Evolutionary conservation across 2,113 vertebrate genomes (phyloP).

Genomic region (Progne subis): DNA sequence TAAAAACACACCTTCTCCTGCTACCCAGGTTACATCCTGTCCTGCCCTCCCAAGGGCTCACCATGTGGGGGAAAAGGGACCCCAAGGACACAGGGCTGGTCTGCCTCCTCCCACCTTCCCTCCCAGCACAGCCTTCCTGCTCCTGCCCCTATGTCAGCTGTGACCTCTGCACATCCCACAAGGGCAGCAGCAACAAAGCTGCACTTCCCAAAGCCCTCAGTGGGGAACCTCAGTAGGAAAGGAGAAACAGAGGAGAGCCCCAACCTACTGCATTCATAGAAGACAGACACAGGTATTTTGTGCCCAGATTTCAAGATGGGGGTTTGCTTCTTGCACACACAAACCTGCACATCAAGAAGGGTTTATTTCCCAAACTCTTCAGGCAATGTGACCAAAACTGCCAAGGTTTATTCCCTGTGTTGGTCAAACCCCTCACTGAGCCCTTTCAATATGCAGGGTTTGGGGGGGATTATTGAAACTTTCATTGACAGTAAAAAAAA

Average conservation of each 20-base stretch:
- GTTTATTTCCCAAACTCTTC: not conserved
- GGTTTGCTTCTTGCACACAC: not conserved
- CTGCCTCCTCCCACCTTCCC: not conserved
- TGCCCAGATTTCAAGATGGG: not conserved
- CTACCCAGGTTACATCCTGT: not conserved
- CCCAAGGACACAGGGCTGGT: not conserved
- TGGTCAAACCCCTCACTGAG: not conserved
- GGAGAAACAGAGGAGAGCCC: not conserved
- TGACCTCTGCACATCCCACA: not conserved
- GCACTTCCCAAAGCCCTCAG: not conserved
- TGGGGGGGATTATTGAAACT: not conserved
- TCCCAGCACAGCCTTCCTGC: not conserved
- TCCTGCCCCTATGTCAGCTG: not conserved
- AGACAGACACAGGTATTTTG: not conserved
- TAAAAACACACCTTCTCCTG: not conserved
- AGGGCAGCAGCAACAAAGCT: not conserved
- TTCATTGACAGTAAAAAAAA: not conserved
- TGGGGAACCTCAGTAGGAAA: not conserved
- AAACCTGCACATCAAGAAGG: not conserved
- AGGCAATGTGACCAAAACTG: not conserved
- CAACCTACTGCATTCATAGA: not conserved
- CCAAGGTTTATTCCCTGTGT: not conserved
- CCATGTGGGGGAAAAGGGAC: not conserved
- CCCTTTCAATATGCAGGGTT: not conserved
- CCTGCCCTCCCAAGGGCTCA: not conserved